Evolutionary conservation across 2,797 vertebrate genomes (phyloP).

Genomic region (Buceros bicornis): DNA sequence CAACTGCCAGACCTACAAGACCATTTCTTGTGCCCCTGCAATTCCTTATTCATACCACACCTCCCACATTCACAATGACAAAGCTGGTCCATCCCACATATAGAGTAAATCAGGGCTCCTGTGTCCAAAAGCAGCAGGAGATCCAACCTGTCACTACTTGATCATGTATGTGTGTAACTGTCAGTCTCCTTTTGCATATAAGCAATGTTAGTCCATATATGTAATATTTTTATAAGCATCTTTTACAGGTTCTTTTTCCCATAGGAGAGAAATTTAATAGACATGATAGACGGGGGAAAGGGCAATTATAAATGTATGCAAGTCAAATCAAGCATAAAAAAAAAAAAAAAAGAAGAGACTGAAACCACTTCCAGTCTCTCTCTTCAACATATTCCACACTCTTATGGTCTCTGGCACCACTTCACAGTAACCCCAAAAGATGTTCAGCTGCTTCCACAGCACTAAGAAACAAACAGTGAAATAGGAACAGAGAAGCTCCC

Average conservation of each 20-base stretch:
- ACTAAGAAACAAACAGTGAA: constrained; percentile 31
- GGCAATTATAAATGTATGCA: constrained; percentile 5
- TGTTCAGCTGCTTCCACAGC: constrained; percentile 48
- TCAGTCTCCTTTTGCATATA: not conserved
- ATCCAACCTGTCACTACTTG: not conserved
- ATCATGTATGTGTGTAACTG: not conserved
- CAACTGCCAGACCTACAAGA: not conserved
- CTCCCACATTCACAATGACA: not conserved
- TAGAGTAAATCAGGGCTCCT: not conserved
- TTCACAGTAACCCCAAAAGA: constrained; percentile 48
- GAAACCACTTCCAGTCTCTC: constrained; percentile 49
- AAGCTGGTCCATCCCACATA: not conserved
- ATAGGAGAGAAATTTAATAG: not conserved
- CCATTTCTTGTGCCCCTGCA: not conserved
- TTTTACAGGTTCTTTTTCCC: not conserved
- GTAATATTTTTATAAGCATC: not conserved
- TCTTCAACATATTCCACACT: constrained; percentile 14
- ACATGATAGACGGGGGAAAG: not conserved
- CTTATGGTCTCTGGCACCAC: constrained; percentile 20
- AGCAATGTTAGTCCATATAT: not conserved
- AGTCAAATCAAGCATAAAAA: not conserved
- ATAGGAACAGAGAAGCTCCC: constrained; percentile 28
- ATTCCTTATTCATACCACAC: not conserved
- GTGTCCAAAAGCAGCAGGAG: not conserved
- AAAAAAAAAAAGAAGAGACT: not conserved